Base-by-base conservation (phyloP, 2,888 invertebrate species). In the Torymus auratus region DNA sequence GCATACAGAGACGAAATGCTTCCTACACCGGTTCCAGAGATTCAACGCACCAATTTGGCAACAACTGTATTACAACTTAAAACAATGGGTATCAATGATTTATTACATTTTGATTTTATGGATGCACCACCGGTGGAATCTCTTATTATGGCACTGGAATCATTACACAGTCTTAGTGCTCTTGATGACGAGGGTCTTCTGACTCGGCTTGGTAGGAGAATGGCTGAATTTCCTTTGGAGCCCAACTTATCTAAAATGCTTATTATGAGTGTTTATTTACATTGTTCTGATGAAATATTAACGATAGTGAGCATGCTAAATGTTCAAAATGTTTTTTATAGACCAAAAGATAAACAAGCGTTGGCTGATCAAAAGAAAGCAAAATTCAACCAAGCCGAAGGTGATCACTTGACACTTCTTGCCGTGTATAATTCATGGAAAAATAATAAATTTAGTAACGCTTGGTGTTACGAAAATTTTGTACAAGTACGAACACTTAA, bases 401-500 rank as follows among this genome's bases (percentile, higher is more conserved):
- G 99, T 0, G 99, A 99, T 91, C 99, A 99, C 91, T 92, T 99
- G 61, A 99, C 99, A 0, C 91, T 99, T 28, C 91, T 99, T n/a
- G 98, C 99, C 0, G 99, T 99, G 4, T 99, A 98, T 90, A 99
- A 99, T 90, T 98, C 99, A 70, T 99, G 99, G 99, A 96, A 98
- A 88, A 99, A 99, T 90, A 99, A 99, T 89, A 99, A 99, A 91
- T 99, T 99, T 91, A 98, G 98, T 0, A 98, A 98, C 90, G 98
- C 98, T 0, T 99, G 99, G 99, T 99, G 99, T 91, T 99, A 98
- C 88, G 99, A 99, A 90, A 99, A 99, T 92, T 99, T 99, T 89
- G 98, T 99, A 3, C 99, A 99, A 92, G 97, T 98, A 53, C 92
- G 99, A 23, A 99, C 99, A 0, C 91, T 99, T 81, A 99, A 99